phyloP scores from a whole-genome alignment of 2,113 vertebrate species.

The Verasper variegatus region DNA sequence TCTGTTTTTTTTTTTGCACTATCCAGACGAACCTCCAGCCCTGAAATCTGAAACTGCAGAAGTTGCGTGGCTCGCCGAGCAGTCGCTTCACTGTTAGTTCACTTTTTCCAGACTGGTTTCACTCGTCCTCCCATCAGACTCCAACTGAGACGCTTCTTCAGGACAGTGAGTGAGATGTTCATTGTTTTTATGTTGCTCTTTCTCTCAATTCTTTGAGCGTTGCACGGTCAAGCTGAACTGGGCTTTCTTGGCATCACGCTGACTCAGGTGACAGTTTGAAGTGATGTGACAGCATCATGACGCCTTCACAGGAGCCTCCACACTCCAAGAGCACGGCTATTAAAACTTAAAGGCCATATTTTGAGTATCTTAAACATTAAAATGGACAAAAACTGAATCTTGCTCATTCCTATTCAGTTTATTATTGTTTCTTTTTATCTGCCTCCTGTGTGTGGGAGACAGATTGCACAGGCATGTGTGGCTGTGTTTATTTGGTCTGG shows the following conservation, averaged over 20 bases:
- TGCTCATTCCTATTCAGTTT: neutral
- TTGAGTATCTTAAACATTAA: neutral
- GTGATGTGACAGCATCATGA: constrained; percentile 31
- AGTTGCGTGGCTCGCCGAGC: constrained; percentile 40
- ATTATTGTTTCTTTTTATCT: neutral
- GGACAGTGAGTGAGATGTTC: constrained; percentile 62
- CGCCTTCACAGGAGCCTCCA: constrained; percentile 11
- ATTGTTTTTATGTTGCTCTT: neutral
- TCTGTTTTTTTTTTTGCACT: constrained; percentile 42
- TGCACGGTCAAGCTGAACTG: neutral
- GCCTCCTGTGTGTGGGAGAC: constrained; percentile 15
- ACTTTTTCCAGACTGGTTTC: constrained; percentile 43
- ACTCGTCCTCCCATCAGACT: constrained; percentile 27
- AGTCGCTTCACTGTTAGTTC: constrained; percentile 28
- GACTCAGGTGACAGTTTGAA: neutral
- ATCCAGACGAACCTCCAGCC: constrained; percentile 66
- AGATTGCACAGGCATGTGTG: constrained; percentile 19
- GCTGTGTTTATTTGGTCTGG: constrained; percentile 23
- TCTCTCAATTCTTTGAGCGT: neutral
- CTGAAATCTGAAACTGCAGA: constrained; percentile 73
- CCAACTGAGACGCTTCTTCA: constrained; percentile 10
- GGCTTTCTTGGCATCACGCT: neutral
- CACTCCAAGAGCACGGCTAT: neutral
- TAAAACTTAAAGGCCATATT: neutral
- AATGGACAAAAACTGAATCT: neutral